Evolutionary conservation across 2,888 invertebrate species (phyloP).

Genomic region (Rotaria magnacalcarata): DNA sequence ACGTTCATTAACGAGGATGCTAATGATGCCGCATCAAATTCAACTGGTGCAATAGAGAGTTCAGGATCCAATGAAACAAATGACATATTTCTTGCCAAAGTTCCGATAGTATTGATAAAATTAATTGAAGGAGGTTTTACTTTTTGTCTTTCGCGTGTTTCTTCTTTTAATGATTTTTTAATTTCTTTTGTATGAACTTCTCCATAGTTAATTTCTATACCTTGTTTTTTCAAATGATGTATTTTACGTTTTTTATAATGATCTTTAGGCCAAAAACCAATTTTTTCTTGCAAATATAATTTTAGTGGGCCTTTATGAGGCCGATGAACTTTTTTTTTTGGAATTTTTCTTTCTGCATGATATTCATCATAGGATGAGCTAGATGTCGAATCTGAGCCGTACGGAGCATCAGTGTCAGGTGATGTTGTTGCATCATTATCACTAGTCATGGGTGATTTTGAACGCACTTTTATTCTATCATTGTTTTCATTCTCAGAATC

Average conservation of each 20-base stretch:
- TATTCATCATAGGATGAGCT: slow-evolving; percentile 23
- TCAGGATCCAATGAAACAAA: not conserved
- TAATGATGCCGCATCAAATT: not conserved
- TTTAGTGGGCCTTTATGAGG: slow-evolving; percentile 7
- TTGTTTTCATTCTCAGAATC: not conserved
- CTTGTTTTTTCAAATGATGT: not conserved
- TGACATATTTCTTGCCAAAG: not conserved
- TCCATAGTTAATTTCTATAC: not conserved
- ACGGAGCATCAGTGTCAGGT: not conserved
- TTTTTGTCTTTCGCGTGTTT: not conserved
- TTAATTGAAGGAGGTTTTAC: not conserved
- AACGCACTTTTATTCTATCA: not conserved
- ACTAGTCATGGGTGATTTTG: not conserved
- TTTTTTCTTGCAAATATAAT: not conserved
- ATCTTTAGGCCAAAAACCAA: not conserved
- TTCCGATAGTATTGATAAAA: not conserved
- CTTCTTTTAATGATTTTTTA: slow-evolving; percentile 2
- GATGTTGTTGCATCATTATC: slow-evolving; percentile 2
- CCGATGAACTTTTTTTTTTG: not conserved
- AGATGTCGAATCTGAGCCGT: not conserved
- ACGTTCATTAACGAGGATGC: not conserved
- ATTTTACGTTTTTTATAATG: not conserved
- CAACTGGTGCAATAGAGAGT: not conserved
- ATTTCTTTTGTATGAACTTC: slow-evolving; percentile 15
- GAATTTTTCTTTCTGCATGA: not conserved